phyloP scores from a whole-genome alignment of 2,797 vertebrate genomes.

The Rhinoraja longicauda region DNA sequence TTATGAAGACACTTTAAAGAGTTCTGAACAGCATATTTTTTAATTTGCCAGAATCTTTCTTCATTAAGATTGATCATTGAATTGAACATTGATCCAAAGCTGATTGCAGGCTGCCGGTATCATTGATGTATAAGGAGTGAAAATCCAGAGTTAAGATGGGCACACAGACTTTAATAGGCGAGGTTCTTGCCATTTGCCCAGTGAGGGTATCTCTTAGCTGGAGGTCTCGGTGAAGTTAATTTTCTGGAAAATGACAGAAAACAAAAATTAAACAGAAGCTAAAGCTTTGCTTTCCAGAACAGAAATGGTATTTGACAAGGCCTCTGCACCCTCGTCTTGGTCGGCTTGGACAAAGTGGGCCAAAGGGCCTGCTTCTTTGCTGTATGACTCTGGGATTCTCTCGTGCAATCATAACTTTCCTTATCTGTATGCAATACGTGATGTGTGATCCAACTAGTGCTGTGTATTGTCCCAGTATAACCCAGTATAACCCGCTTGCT shows the following conservation, averaged over 20 bases:
- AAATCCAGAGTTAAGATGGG: background rate
- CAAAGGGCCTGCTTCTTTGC: too few species aligned
- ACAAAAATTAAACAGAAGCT: background rate
- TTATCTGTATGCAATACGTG: too few species aligned
- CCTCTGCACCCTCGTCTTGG: too few species aligned
- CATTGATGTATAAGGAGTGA: background rate
- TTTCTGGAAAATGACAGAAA: constrained; percentile 28
- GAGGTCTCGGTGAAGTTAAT: background rate
- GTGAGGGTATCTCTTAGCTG: background rate
- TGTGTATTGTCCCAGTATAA: too few species aligned
- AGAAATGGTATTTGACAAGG: background rate
- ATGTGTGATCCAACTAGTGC: too few species aligned
- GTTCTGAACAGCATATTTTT: background rate
- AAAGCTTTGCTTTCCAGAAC: background rate
- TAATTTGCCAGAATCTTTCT: background rate
- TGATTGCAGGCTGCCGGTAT: background rate
- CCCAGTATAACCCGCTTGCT: too few species aligned
- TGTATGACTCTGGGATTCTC: too few species aligned
- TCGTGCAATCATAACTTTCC: too few species aligned
- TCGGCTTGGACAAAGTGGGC: too few species aligned
- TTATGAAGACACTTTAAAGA: background rate
- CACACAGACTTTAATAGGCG: background rate
- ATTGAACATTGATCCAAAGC: background rate
- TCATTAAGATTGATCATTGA: background rate
- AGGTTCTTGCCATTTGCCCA: background rate